These are phyloP conservation scores for Eupithecia dodoneata DNA, from an alignment of 2,888 invertebrate species.

Conservation along the genomic window DNA sequence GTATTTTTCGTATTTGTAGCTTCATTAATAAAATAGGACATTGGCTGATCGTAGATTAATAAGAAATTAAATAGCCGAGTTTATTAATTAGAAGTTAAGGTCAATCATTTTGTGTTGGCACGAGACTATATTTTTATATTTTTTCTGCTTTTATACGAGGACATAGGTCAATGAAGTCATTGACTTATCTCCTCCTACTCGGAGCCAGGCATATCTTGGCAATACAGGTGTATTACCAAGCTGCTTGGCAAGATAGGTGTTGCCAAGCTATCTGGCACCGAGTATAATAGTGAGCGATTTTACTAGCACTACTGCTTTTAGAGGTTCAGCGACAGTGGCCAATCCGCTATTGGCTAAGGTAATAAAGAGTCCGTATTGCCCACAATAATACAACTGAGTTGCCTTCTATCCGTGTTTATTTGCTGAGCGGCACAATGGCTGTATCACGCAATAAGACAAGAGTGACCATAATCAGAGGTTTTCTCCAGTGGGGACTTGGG, in stretches of 20 bases:
- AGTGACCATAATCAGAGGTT: constrained; percentile 57
- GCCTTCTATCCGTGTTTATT: constrained; percentile 51
- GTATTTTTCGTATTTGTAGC: background rate
- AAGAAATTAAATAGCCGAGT: no score
- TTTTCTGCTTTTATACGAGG: no score
- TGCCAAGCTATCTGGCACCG: no score
- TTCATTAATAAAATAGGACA: background rate
- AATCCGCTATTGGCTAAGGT: constrained; percentile 45
- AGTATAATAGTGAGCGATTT: background rate
- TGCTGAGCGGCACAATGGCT: constrained; percentile 48
- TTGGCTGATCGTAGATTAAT: no score
- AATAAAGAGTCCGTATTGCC: constrained; percentile 49
- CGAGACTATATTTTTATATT: no score
- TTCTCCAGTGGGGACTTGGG: constrained; percentile 47
- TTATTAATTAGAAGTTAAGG: no score
- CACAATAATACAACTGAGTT: constrained; percentile 46
- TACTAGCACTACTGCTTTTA: background rate
- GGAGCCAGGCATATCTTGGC: no score
- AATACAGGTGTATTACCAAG: no score
- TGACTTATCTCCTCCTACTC: no score
- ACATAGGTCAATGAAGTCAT: no score
- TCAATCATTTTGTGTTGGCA: no score
- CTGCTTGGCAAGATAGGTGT: no score
- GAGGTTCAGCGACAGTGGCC: constrained; percentile 24
- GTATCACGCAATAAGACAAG: constrained; percentile 52